These are phyloP conservation scores for Rhyacichthys aspro DNA, from an alignment of 2,797 vertebrate genomes.

Conservation along the genomic window DNA sequence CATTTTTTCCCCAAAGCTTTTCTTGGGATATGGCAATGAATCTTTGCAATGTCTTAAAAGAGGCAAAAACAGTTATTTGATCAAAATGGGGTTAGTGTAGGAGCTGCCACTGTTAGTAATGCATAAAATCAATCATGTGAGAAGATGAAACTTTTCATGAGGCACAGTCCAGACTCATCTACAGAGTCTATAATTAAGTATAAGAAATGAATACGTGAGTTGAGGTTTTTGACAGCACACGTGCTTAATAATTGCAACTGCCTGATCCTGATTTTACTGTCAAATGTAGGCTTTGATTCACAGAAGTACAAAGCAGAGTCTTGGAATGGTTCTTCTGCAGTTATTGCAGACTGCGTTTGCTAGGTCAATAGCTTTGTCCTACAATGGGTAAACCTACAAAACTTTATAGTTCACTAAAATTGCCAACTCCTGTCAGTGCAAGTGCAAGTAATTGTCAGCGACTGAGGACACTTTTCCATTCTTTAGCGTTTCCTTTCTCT, in stretches of 20 bases:
- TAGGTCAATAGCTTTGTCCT: neutral
- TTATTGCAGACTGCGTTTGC: constrained; percentile 21
- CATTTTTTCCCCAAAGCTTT: neutral
- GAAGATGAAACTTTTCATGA: constrained; percentile 16
- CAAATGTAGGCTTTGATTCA: constrained; percentile 33
- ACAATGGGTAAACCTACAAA: constrained; percentile 7
- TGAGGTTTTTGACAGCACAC: constrained; percentile 51
- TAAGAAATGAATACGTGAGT: constrained; percentile 30
- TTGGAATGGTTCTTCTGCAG: constrained; percentile 7
- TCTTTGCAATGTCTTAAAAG: constrained; percentile 33
- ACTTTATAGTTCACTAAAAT: constrained; percentile 14
- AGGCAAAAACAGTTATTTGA: constrained; percentile 44
- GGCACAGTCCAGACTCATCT: constrained; percentile 2
- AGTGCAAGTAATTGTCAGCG: neutral
- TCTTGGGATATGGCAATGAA: constrained; percentile 38
- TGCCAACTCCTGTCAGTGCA: neutral
- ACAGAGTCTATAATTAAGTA: constrained; percentile 37
- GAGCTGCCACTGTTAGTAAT: constrained; percentile 23
- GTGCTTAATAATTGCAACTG: constrained; percentile 68
- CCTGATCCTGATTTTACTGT: constrained; percentile 42
- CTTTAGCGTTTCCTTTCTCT: neutral
- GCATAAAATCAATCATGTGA: constrained; percentile 35
- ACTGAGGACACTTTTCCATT: neutral
- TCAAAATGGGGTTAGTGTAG: constrained; percentile 44
- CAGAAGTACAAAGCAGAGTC: constrained; percentile 11